These are phyloP conservation scores for Phoeniculus purpureus DNA, from an alignment of 2,797 vertebrate species.

Conservation along the genomic window DNA sequence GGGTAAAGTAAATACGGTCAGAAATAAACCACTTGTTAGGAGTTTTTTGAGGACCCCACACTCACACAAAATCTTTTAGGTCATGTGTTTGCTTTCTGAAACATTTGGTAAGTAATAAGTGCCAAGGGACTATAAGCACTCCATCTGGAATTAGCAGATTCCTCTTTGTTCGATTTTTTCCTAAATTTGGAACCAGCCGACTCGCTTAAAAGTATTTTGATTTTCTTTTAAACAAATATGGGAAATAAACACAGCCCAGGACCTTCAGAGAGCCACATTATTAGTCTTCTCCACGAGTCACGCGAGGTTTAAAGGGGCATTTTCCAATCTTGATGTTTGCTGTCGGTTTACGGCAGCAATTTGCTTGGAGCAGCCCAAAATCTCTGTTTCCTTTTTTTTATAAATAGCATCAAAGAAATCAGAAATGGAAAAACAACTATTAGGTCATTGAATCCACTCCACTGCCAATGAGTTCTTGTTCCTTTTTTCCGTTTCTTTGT, in stretches of 20 bases:
- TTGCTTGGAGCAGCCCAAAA: constrained; percentile 55
- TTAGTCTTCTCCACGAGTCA: constrained; percentile 2
- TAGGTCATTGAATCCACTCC: constrained; percentile 19
- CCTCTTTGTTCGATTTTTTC: constrained; percentile 76
- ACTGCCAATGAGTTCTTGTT: not conserved
- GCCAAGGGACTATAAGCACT: constrained; percentile 79
- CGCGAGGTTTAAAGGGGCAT: constrained; percentile 13
- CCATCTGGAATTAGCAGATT: constrained; percentile 82
- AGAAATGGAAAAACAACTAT: constrained; percentile 31
- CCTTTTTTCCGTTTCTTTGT: constrained; percentile 46
- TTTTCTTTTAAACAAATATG: constrained; percentile 77
- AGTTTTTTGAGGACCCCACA: constrained; percentile 77
- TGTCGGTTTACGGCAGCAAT: constrained; percentile 45
- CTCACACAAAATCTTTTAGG: constrained; percentile 79
- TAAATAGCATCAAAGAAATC: constrained; percentile 61
- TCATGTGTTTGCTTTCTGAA: constrained; percentile 84
- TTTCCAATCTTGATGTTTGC: constrained; percentile 46
- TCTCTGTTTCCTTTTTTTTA: constrained; percentile 34
- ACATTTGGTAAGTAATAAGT: constrained; percentile 82
- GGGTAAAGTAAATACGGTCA: constrained; percentile 78
- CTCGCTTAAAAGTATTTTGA: constrained; percentile 78
- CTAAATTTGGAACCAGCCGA: constrained; percentile 75
- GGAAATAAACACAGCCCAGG: constrained; percentile 65
- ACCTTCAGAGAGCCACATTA: constrained; percentile 32
- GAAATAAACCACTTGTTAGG: constrained; percentile 78